phyloP scores from a whole-genome alignment of 2,797 vertebrate genomes.

The Artibeus lituratus region DNA sequence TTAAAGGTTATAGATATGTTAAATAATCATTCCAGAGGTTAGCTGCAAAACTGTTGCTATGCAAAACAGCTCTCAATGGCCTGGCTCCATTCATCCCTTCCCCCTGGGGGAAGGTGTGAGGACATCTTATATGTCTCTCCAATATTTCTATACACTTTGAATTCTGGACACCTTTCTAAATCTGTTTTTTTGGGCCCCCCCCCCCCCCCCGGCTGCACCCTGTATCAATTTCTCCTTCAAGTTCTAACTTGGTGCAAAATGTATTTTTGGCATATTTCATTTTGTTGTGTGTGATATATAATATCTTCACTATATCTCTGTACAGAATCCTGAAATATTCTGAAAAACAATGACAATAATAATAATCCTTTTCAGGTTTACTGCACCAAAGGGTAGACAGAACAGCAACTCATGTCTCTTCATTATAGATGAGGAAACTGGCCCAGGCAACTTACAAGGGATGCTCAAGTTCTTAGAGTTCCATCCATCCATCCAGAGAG shows the following conservation, averaged over 20 bases:
- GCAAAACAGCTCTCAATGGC: too few relatives aligned
- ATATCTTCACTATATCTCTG: background rate
- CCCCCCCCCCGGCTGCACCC: too few relatives aligned
- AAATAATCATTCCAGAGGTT: too few relatives aligned
- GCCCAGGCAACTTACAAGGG: background rate
- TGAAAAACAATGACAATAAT: background rate
- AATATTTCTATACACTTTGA: too few relatives aligned
- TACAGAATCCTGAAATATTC: background rate
- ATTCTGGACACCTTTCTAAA: too few relatives aligned
- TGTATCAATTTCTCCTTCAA: slow-evolving; percentile 52
- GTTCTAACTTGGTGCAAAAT: slow-evolving; percentile 19
- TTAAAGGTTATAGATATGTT: too few relatives aligned
- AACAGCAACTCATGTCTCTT: background rate
- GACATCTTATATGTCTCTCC: too few relatives aligned
- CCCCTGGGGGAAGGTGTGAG: too few relatives aligned
- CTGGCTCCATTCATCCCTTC: too few relatives aligned
- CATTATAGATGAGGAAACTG: background rate
- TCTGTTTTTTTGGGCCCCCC: too few relatives aligned
- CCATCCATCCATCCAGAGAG: background rate
- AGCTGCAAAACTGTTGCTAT: too few relatives aligned
- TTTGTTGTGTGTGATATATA: background rate
- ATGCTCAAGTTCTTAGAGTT: background rate
- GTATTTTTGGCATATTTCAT: background rate
- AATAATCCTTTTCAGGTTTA: background rate
- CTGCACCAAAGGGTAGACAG: background rate